These are phyloP conservation scores for Caenorhabditis virilis DNA, from an alignment of 2,888 invertebrate genomes.

Conservation along the genomic window DNA sequence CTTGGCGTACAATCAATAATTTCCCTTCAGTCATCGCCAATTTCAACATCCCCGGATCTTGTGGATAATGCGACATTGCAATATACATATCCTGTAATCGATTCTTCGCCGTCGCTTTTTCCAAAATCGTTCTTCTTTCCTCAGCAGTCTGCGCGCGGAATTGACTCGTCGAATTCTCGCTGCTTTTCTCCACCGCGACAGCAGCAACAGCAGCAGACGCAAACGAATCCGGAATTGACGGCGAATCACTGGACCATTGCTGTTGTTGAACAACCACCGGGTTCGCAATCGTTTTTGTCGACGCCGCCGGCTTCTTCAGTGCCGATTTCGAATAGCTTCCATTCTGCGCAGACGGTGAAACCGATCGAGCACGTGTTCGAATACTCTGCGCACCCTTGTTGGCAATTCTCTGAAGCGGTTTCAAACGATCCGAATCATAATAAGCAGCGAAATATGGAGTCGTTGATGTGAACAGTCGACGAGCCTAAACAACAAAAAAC, in stretches of 20 bases:
- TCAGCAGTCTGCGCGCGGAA: conserved; percentile 42
- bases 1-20: conserved; percentile 37
- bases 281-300: neutral
- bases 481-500: neutral
- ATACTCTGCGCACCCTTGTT: conserved; percentile 31
- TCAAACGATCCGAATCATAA: conserved; percentile 42
- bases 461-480: conserved; percentile 8
- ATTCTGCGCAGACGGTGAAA: conserved; percentile 15
- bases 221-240: neutral
- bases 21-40: conserved; percentile 27
- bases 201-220: neutral
- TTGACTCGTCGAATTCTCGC: neutral
- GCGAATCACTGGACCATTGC: neutral
- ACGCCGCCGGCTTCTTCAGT: neutral
- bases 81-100: conserved; percentile 37
- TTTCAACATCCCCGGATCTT: conserved; percentile 29
- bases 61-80: conserved; percentile 22
- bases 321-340: conserved; percentile 1
- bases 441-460: conserved; percentile 36
- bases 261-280: neutral
- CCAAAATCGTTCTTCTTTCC: conserved; percentile 40
- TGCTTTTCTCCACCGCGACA: too few relatives aligned
- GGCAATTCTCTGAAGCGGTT: conserved; percentile 36
- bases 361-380: conserved; percentile 26
- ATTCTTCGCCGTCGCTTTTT: conserved; percentile 41